A percentile compares a stretch with the other conserved stretches of the same genome.
phyloP scores from a whole-genome alignment of 2,113 vertebrate species.

The Pollimyrus isidori region DNA sequence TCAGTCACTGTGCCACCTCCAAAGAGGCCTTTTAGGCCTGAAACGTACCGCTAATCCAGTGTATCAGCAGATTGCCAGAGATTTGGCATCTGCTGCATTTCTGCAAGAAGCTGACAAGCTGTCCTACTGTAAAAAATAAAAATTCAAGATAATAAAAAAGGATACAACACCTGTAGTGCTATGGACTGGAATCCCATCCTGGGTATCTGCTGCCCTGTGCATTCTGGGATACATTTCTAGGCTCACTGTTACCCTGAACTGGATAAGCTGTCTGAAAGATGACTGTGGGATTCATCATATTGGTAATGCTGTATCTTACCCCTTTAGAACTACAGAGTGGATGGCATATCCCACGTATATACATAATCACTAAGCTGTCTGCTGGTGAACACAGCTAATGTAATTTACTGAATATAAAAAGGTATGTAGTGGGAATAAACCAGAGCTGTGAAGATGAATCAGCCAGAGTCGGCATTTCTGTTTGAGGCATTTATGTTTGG shows the following conservation, averaged over 20 bases:
- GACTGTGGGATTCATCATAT: neutral
- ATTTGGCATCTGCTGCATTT: neutral
- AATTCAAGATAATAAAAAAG: neutral
- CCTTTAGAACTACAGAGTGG: constrained; percentile 23
- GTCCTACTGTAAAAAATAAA: neutral
- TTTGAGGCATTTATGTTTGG: constrained; percentile 7
- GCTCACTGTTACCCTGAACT: neutral
- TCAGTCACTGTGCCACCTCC: neutral
- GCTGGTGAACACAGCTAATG: constrained; percentile 31
- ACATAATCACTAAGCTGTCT: constrained; percentile 17
- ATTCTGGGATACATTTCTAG: neutral
- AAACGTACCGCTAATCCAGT: neutral
- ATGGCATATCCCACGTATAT: neutral
- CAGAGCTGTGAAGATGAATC: constrained; percentile 14
- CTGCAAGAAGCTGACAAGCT: neutral
- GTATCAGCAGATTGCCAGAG: neutral
- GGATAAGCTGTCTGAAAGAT: neutral
- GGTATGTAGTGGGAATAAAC: constrained; percentile 15
- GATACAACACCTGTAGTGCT: neutral
- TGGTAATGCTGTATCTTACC: neutral
- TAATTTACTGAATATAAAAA: constrained; percentile 22
- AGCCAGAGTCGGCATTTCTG: constrained; percentile 5
- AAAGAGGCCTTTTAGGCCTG: neutral
- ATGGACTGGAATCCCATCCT: neutral
- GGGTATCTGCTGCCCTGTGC: neutral